Percentiles rank a stretch among this genome's conserved stretches.
Conservation (phyloP, 2,113 vertebrate species). For the Origma solitaria region DNA sequence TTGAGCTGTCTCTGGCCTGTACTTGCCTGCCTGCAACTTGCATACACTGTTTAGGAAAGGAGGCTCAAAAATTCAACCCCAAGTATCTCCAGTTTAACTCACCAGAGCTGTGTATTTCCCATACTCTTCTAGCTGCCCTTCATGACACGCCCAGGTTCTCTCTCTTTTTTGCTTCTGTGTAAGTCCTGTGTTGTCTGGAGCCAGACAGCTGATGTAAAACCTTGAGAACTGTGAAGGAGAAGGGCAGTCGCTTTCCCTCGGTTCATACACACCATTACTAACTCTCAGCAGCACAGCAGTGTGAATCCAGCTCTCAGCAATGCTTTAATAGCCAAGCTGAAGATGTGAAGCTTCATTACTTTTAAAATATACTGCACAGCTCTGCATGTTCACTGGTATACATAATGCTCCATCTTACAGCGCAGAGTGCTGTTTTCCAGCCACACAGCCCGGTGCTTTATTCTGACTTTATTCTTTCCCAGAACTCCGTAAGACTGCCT, state of each 20-base stretch:
- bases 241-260: not conserved
- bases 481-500: not conserved
- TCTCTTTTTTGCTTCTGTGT: not conserved
- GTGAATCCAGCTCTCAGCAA: slow-evolving; percentile 17
- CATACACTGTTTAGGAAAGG: not conserved
- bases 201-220: not conserved
- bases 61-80: not conserved
- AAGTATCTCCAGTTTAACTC: not conserved
- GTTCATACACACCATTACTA: not conserved
- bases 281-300: not conserved
- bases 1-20: slow-evolving; percentile 4
- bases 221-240: not conserved
- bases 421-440: not conserved
- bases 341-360: slow-evolving; percentile 42
- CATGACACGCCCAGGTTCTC: not conserved
- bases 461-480: not conserved
- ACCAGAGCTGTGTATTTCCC: not conserved
- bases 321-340: slow-evolving; percentile 11
- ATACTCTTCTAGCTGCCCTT: not conserved
- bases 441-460: not conserved
- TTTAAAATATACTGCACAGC: slow-evolving; percentile 25
- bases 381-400: not conserved
- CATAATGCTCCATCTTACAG: not conserved
- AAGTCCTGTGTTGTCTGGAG: not conserved
- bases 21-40: slow-evolving; percentile 5